These are phyloP conservation scores for Trissonchulus latispiculum DNA, from an alignment of 2,888 invertebrate species.

Conservation along the genomic window DNA sequence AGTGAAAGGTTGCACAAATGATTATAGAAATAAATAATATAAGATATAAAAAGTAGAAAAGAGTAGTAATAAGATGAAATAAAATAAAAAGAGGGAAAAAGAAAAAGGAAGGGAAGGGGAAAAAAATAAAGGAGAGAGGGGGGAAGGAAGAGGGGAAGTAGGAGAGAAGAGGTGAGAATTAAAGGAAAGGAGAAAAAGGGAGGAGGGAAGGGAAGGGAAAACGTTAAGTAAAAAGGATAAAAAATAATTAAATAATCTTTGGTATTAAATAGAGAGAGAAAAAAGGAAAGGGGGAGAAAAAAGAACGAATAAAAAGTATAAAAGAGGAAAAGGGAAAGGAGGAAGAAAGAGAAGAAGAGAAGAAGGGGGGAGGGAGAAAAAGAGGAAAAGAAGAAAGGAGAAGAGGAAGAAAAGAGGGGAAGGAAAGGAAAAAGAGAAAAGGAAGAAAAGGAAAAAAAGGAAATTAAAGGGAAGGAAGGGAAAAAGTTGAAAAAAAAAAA, in stretches of 20 bases:
- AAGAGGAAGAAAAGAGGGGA: constrained; percentile 4
- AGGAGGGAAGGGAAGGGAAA: too few species aligned
- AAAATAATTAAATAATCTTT: background rate
- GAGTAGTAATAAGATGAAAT: too few species aligned
- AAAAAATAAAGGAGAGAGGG: too few species aligned
- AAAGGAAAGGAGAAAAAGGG: too few species aligned
- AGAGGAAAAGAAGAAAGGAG: background rate
- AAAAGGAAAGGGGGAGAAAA: constrained; percentile 1
- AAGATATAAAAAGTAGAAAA: too few species aligned
- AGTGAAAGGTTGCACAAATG: too few species aligned
- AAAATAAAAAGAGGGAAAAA: too few species aligned
- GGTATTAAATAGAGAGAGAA: background rate
- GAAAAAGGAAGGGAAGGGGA: too few species aligned
- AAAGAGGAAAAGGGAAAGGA: constrained; percentile 4
- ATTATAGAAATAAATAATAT: too few species aligned
- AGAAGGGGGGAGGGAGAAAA: background rate
- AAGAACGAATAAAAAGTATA: background rate
- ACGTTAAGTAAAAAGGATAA: background rate
- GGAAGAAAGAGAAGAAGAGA: constrained; percentile 4
- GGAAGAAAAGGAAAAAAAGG: constrained; percentile 4
- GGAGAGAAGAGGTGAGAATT: too few species aligned
- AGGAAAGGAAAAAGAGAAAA: constrained; percentile 4
- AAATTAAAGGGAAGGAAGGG: constrained; percentile 1
- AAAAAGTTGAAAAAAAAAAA: background rate
- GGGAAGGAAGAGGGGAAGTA: too few species aligned